Evolutionary conservation across 2,888 invertebrate genomes (phyloP).

Genomic region (Psococerastis gibbosa): DNA sequence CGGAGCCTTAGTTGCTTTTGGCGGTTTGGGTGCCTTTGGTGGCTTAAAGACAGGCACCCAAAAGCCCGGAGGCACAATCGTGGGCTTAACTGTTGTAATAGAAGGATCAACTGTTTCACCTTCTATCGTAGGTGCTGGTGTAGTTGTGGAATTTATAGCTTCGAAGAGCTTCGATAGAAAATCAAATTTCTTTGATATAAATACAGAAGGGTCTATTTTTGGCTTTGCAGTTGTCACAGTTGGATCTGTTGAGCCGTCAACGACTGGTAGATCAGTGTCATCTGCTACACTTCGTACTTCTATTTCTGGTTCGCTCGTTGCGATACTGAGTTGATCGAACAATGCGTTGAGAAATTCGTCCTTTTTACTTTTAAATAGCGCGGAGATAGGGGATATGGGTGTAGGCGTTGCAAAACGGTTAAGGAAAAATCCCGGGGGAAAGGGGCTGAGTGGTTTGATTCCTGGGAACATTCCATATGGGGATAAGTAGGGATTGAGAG

Average conservation of each 20-base stretch:
- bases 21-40: slow-evolving; percentile 1
- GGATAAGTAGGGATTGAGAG: neutral
- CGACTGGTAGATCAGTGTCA: neutral
- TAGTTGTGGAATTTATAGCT: slow-evolving; percentile 3
- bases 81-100: slow-evolving; percentile 1
- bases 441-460: neutral
- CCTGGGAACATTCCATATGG: slow-evolving; percentile 4
- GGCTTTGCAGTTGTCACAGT: neutral
- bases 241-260: neutral
- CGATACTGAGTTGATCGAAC: neutral
- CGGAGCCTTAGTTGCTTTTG: slow-evolving; percentile 1
- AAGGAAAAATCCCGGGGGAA: neutral
- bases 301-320: neutral
- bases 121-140: neutral
- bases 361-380: slow-evolving; percentile 6
- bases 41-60: slow-evolving; percentile 3
- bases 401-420: slow-evolving; percentile 2
- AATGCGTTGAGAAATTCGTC: slow-evolving; percentile 3
- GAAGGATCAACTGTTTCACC: neutral
- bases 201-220: neutral
- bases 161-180: slow-evolving; percentile 1
- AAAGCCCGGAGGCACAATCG: slow-evolving; percentile 3
- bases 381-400: neutral
- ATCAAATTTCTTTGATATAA: slow-evolving; percentile 6
- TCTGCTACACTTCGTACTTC: neutral